Evolutionary conservation across 2,797 vertebrate species (phyloP).

Genomic region (Ctenopoma kingsleyae): DNA sequence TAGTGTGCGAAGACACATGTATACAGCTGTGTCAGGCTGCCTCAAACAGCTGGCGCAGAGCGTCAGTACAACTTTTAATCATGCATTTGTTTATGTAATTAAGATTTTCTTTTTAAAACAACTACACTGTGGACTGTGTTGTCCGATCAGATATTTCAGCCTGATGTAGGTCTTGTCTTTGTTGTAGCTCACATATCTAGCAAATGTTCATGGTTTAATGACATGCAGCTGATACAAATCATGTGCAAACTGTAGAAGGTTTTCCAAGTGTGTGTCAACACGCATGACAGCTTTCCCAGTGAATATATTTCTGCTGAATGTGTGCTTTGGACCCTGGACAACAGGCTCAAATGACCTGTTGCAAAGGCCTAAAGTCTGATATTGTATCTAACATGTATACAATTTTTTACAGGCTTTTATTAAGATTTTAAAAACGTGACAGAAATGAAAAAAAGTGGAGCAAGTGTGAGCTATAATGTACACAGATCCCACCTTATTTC

Average conservation of each 20-base stretch:
- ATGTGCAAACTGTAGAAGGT: slow-evolving; percentile 70
- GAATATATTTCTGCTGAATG: slow-evolving; percentile 70
- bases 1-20: slow-evolving; percentile 83
- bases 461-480: slow-evolving; percentile 23
- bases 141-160: slow-evolving; percentile 61
- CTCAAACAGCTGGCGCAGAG: slow-evolving; percentile 77
- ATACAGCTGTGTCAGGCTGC: slow-evolving; percentile 82
- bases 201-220: slow-evolving; percentile 70
- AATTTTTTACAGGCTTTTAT: slow-evolving; percentile 28
- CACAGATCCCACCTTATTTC: slow-evolving; percentile 26
- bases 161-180: slow-evolving; percentile 69
- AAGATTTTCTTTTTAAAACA: slow-evolving; percentile 38
- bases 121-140: slow-evolving; percentile 34
- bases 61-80: slow-evolving; percentile 78
- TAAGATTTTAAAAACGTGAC: slow-evolving; percentile 35
- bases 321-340: slow-evolving; percentile 66
- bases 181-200: slow-evolving; percentile 52
- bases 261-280: slow-evolving; percentile 78
- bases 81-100: slow-evolving; percentile 84
- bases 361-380: slow-evolving; percentile 46
- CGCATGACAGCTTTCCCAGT: slow-evolving; percentile 55
- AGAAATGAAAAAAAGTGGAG: slow-evolving; percentile 1
- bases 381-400: slow-evolving; percentile 30
- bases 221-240: slow-evolving; percentile 78
- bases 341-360: slow-evolving; percentile 66